These are phyloP conservation scores for Drosophila virilis DNA, from an alignment of 1,140 invertebrate species.

Conservation along the genomic window DNA sequence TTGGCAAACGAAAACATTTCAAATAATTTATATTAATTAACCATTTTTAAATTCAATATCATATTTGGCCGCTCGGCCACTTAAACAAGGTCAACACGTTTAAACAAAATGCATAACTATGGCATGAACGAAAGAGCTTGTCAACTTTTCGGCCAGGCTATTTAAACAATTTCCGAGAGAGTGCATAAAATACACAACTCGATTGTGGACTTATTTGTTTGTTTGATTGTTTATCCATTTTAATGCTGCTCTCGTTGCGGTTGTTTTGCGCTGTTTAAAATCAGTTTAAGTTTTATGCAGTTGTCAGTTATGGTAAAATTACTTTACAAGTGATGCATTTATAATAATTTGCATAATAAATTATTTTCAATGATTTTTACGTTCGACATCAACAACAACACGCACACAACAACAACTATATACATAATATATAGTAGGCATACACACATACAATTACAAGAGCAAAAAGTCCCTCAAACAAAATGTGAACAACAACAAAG, in stretches of 20 bases:
- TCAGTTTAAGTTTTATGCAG: slow-evolving; percentile 72
- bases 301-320: slow-evolving; percentile 74
- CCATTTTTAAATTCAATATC: slow-evolving; percentile 65
- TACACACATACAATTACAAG: slow-evolving; percentile 48
- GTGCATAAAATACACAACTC: slow-evolving; percentile 45
- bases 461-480: slow-evolving; percentile 51
- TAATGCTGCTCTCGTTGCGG: slow-evolving; percentile 58
- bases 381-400: slow-evolving; percentile 33
- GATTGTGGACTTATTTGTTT: slow-evolving; percentile 41
- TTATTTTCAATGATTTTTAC: slow-evolving; percentile 76
- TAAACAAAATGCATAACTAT: slow-evolving; percentile 33
- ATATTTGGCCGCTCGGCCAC: slow-evolving; percentile 57
- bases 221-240: slow-evolving; percentile 60
- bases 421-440: slow-evolving; percentile 30
- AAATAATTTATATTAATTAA: slow-evolving; percentile 75
- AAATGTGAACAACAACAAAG: slow-evolving; percentile 51
- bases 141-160: slow-evolving; percentile 70
- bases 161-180: slow-evolving; percentile 64
- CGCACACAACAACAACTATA: slow-evolving; percentile 20
- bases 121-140: slow-evolving; percentile 57
- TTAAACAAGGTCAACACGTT: slow-evolving; percentile 70
- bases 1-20: slow-evolving; percentile 16
- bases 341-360: slow-evolving; percentile 82
- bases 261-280: slow-evolving; percentile 63
- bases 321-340: slow-evolving; percentile 72